Percentiles rank a stretch among this genome's conserved stretches.
Evolutionary conservation across 2,888 invertebrate species (phyloP).

Genomic region (Conops quadrifasciatus): DNA sequence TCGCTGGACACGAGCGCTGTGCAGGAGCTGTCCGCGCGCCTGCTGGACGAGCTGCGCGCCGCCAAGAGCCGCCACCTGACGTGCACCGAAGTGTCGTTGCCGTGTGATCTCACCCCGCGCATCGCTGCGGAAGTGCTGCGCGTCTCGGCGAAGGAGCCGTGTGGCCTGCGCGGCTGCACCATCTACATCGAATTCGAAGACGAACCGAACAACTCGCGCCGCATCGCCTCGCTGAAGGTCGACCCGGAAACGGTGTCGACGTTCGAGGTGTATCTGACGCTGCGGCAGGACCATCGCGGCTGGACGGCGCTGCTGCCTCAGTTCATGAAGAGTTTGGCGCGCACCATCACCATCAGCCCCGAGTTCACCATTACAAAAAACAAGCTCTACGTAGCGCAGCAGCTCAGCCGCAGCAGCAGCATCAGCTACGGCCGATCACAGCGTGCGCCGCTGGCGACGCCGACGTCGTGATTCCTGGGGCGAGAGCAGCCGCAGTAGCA

Average conservation of each 20-base stretch:
- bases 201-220: slow-evolving; percentile 58
- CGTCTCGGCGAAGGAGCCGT: slow-evolving; percentile 59
- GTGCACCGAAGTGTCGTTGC: slow-evolving; percentile 61
- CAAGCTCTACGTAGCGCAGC: slow-evolving; percentile 51
- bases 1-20: slow-evolving; percentile 48
- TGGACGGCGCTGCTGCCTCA: slow-evolving; percentile 59
- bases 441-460: slow-evolving; percentile 54
- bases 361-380: slow-evolving; percentile 60
- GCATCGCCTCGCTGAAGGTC: slow-evolving; percentile 57
- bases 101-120: slow-evolving; percentile 61
- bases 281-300: slow-evolving; percentile 60
- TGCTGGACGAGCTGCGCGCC: slow-evolving; percentile 58
- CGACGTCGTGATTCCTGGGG: slow-evolving; percentile 44
- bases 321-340: slow-evolving; percentile 60
- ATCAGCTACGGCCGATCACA: slow-evolving; percentile 40
- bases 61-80: slow-evolving; percentile 58
- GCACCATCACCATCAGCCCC: slow-evolving; percentile 60
- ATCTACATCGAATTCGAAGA: slow-evolving; percentile 60
- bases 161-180: slow-evolving; percentile 60
- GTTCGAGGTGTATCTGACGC: slow-evolving; percentile 58
- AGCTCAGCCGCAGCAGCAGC: slow-evolving; percentile 51
- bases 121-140: slow-evolving; percentile 60
- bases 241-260: slow-evolving; percentile 60
- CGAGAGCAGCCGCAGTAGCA: neutral
- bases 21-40: slow-evolving; percentile 49